Evolutionary conservation across 2,113 vertebrate genomes (phyloP), one percentile per base, ranked within the genome.

Genomic region (Syngnathus typhle): DNA sequence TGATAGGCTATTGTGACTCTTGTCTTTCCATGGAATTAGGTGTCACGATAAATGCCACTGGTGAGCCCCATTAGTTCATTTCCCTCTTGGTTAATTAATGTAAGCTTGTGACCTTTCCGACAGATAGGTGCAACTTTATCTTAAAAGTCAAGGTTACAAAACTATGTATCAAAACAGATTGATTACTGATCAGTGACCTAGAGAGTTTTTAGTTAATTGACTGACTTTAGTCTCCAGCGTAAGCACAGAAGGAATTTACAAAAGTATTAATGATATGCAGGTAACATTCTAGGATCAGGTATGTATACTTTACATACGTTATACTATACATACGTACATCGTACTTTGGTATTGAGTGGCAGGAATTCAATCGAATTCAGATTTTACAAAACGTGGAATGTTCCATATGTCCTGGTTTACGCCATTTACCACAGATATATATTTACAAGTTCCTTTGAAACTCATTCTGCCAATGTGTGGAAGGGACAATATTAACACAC

Each of bases 61-160:
- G 75, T 85, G 91, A 90, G 90, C 78, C 68, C 82, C 78, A 82
- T 88, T 90, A 86, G 89, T 92, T 93, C 86, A 94, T 94, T 95
- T 92, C 83, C 88, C 91, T 92, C 86, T 87, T 88, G 91, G 90
- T 93, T 94, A 95, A 95, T 95, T 93, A 95, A 93, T 90, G 90
- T 89, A 89, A 89, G 85, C 83, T 87, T 84, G 75, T 91, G 90
- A 92, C 89, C 91, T 93, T 93, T 93, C 87, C 78, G 81, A 88
- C 46, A 83, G 85, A 90, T 87, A 92, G 89, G 85, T 90, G 85
- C 80, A 90, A 90, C 92, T 92, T 92, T 88, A 93, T 90, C 87
- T 88, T 90, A 81, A 92, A 91, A 91, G 91, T 83, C 88, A 91
- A 90, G 81, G 90, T 92, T 92, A 88, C 88, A 83, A 90, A 91